Percentiles rank a stretch among this genome's conserved stretches.
phyloP scores from a whole-genome alignment of 1,140 invertebrate genomes.

The Macrostomum lignano region DNA sequence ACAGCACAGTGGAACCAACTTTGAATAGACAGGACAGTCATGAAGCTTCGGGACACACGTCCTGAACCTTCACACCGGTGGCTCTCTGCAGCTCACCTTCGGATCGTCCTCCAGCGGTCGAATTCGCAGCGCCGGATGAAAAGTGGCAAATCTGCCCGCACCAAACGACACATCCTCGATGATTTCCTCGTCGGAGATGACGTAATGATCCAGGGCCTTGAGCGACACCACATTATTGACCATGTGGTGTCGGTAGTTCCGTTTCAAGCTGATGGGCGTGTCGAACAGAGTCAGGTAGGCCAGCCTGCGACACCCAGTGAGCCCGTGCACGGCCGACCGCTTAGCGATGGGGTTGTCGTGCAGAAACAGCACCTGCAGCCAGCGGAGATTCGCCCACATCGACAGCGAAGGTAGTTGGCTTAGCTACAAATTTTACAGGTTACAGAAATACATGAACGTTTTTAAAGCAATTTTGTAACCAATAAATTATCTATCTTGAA shows the following conservation, averaged over 20 bases:
- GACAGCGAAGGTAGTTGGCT: slow-evolving; percentile 14
- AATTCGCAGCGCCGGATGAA: too few relatives aligned
- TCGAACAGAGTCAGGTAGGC: slow-evolving; percentile 19
- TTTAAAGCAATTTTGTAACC: too few relatives aligned
- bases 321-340: slow-evolving; percentile 16
- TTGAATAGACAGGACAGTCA: too few relatives aligned
- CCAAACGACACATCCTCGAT: slow-evolving; percentile 28
- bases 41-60: too few relatives aligned
- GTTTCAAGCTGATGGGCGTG: slow-evolving; percentile 18
- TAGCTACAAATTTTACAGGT: too few relatives aligned
- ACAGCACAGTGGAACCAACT: too few relatives aligned
- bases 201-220: slow-evolving; percentile 20
- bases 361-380: slow-evolving; percentile 16
- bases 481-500: too few relatives aligned
- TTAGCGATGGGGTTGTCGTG: slow-evolving; percentile 24
- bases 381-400: slow-evolving; percentile 18
- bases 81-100: too few relatives aligned
- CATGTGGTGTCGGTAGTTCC: slow-evolving; percentile 15
- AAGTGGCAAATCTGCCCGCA: too few relatives aligned
- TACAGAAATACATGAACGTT: too few relatives aligned
- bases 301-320: slow-evolving; percentile 13
- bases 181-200: slow-evolving; percentile 26
- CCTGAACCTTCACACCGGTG: too few relatives aligned
- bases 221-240: slow-evolving; percentile 21
- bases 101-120: too few relatives aligned